Evolutionary conservation across 1,140 invertebrate genomes (phyloP), one percentile per base, ranked within the genome.

Genomic region (Maconellicoccus hirsutus): DNA sequence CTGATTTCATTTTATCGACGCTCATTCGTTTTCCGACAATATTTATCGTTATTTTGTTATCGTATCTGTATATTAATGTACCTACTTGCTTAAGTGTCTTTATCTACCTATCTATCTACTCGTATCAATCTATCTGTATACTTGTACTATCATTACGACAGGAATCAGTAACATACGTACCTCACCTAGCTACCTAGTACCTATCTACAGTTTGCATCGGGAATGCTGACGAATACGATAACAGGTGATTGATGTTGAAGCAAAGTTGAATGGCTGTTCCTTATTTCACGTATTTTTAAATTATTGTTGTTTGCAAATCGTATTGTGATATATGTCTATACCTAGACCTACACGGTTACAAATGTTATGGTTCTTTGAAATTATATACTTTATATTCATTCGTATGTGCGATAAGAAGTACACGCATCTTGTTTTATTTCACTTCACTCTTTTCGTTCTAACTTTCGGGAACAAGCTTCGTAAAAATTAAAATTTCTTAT

Each of bases 271-370:
- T 52, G 42, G 42, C 42, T 52, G 42, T 52, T 52, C 42, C 42
- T 52, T 52, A 52, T 23, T 66, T 66, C 61, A 66, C 61, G 25
- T 66, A 66, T 66, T 66, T 66, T 23, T 66, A 66, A n/a, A 23
- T 66, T 25, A 66, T 66, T 66, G 61, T 66, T 66, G 61, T 66
- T 66, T 66, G 61, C 61, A 66, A 66, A 66, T 66, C 61, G 61
- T 66, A 66, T 66, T 66, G 61, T 66, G 61, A 66, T 66, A 66
- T 66, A 22, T n/a, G n/a, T n/a, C n/a, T n/a, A n/a, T n/a, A n/a
- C n/a, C n/a, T n/a, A n/a, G n/a, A n/a, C n/a, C n/a, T 66, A 66
- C 61, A 66, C 25, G 61, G 25, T 25, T 66, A 66, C 61, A 66
- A 66, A 22, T 26, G 61, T 66, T 66, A 66, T 66, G 25, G 25